Base-by-base conservation (phyloP, 2,797 vertebrate species). In the Anguilla obscura region DNA sequence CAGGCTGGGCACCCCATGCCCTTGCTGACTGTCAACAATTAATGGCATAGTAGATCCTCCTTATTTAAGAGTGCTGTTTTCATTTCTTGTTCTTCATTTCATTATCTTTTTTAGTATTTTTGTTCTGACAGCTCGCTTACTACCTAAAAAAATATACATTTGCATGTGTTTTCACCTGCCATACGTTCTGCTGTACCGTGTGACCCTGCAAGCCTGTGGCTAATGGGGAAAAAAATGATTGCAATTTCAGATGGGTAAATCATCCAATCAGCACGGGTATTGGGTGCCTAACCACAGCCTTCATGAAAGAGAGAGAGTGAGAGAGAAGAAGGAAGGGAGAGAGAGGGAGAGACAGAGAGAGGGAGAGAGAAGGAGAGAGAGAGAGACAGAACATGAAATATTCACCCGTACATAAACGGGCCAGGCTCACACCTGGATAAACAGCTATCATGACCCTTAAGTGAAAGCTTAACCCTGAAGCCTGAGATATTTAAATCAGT, bases 391-490 rank as follows among this genome's bases (percentile, higher is more conserved):
- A 76, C 40, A 0, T 76, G 14, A 36, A 14, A 6, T n/a, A 80
- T 91, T 90, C 89, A 92, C 89, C 90, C 93, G 92, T 92, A 89
- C 90, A 91, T 90, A 86, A 90, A 95, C 93, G 92, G 92, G 93
- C 93, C 93, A 91, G 87, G 40, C 76, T 45, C 71, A 87, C 85
- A 91, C 92, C 90, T 92, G 90, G 90, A 90, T 90, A 89, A 88
- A 86, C 48, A 86, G 54, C 84, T 86, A 89, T 1, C 33, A 82
- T 88, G 91, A 93, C 92, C 93, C 93, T 88, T 89, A 89, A 93
- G 94, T 93, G 87, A 89, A 94, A 94, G 94, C 95, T 94, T 93
- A 94, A 95, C 94, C 92, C 93, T 93, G 92, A 94, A 91, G 74
- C 92, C 90, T 93, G 21, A 14, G 21, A 50, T n/a, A 82, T 50